Percentiles rank a stretch among this genome's conserved stretches.
phyloP scores from a whole-genome alignment of 2,797 vertebrate species.

The Aeoliscus strigatus region DNA sequence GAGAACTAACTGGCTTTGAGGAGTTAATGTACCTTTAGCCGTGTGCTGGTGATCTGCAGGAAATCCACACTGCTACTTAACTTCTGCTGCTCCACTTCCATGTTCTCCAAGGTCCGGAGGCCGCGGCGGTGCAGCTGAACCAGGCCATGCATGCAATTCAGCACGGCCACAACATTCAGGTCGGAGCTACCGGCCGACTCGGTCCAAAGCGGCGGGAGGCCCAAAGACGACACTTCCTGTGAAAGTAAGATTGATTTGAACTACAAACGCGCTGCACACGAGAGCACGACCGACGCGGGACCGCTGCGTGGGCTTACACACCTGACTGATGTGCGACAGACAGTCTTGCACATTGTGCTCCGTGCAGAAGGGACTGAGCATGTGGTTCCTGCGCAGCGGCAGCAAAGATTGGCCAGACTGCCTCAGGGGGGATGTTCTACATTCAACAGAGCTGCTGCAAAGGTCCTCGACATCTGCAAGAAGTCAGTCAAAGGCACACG shows the following conservation, averaged over 20 bases:
- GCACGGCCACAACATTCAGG: conserved; percentile 78
- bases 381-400: conserved; percentile 75
- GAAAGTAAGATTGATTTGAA: conserved; percentile 6
- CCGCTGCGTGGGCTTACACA: conserved; percentile 42
- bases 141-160: conserved; percentile 91
- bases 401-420: conserved; percentile 76
- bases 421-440: conserved; percentile 75
- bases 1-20: not conserved
- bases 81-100: conserved; percentile 88
- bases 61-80: conserved; percentile 82
- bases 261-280: not conserved
- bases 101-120: conserved; percentile 83
- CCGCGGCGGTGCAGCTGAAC: conserved; percentile 83
- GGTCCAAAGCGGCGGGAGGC: conserved; percentile 81
- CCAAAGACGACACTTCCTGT: conserved; percentile 86
- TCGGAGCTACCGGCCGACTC: conserved; percentile 65
- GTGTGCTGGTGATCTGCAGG: conserved; percentile 80
- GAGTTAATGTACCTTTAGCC: conserved; percentile 77
- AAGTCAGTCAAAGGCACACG: conserved; percentile 12
- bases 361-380: conserved; percentile 85
- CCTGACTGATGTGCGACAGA: conserved; percentile 86
- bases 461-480: conserved; percentile 55
- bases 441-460: conserved; percentile 72
- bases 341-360: conserved; percentile 90
- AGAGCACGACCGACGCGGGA: not conserved